Evolutionary conservation across 2,888 invertebrate species (phyloP), one percentile per base, ranked within the genome.

Genomic region (Petrolisthes cinctipes): DNA sequence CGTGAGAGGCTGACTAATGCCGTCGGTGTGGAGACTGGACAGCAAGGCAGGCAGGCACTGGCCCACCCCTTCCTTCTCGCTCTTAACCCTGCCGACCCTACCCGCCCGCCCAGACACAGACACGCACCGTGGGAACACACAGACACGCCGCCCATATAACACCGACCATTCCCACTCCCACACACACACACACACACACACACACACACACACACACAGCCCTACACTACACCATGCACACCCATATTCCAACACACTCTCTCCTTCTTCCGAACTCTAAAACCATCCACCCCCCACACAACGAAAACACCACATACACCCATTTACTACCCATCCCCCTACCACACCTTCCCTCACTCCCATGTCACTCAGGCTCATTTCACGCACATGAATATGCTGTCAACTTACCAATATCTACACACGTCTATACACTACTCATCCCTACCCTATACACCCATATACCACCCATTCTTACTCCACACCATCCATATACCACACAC

Each of bases 111-210:
- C 80, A 20, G 57, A 9, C 83, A 83, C 83, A 23, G 17, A 76
- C 75, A 37, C 82, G 51, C 83, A 83, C 83, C 83, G 83, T 83
- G 83, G 71, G 75, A 83, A 83, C 73, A 83, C 37, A 37, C 66
- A 20, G 68, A 66, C 11, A 17, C n/a, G 57, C 75, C 75, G 17
- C 56, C 75, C 75, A 20, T 83, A 73, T 23, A 56, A 51, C 73
- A 20, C 75, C 54, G 37, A 73, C 11, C 71, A 20, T 20, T 17
- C 23, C 37, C 66, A 6, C 53, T n/a, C 14, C 51, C 14, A n/a
- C 51, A 51, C 51, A 5, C 5, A 51, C 14, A 17, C 51, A 37
- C 76, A 23, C 61, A 61, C 61, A 61, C 14, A 61, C 14, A 61
- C 14, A 6, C 61, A 61, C 61, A 9, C 17, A 17, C 17, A 61